Conservation (phyloP, 2,888 invertebrate species). For the Drosophila quasianomalipes region DNA sequence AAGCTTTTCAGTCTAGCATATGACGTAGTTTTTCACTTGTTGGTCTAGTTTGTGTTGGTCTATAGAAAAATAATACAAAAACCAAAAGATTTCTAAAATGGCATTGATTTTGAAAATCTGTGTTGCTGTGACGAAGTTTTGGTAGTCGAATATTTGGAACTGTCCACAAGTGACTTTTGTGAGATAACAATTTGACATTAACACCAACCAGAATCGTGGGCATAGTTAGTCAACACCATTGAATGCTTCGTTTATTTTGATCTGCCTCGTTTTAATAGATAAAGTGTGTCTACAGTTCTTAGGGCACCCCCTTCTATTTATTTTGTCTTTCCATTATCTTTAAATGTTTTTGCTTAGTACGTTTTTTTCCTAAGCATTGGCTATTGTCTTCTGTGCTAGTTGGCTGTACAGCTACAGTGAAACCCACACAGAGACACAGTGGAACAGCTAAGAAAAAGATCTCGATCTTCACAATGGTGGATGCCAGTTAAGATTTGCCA, state of each 20-base stretch:
- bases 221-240: neutral
- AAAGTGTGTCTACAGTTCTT: slow-evolving; percentile 2
- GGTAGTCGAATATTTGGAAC: neutral
- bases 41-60: slow-evolving; percentile 29
- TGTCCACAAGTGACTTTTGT: neutral
- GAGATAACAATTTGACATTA: neutral
- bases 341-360: neutral
- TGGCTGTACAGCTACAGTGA: neutral
- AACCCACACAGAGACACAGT: slow-evolving; percentile 24
- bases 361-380: neutral
- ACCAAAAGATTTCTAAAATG: neutral
- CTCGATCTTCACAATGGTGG: slow-evolving; percentile 47
- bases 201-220: slow-evolving; percentile 1
- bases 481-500: slow-evolving; percentile 51
- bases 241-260: neutral
- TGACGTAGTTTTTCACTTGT: slow-evolving; percentile 47
- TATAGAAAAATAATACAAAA: neutral
- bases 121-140: neutral
- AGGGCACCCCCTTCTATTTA: slow-evolving; percentile 5
- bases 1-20: slow-evolving; percentile 12
- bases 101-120: neutral
- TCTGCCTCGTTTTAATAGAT: neutral
- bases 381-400: slow-evolving; percentile 27
- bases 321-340: slow-evolving; percentile 10
- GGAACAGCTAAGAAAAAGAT: slow-evolving; percentile 17